These are phyloP conservation scores for Grammomys surdaster DNA, from an alignment of 2,113 vertebrate species.

Conservation along the genomic window DNA sequence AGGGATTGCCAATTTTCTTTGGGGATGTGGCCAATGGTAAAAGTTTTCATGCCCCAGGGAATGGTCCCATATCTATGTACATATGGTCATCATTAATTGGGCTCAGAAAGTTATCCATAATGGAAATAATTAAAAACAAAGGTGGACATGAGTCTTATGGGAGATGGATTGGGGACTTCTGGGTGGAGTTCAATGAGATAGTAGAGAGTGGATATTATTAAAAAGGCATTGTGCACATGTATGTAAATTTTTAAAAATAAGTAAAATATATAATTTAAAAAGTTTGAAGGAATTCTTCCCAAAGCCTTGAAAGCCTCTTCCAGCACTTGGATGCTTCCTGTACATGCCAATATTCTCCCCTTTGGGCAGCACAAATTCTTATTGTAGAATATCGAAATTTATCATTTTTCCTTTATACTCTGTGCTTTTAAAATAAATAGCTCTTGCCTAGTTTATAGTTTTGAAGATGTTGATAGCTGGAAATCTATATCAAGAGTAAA, in stretches of 20 bases:
- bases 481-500: constrained; percentile 57
- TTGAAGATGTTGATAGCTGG: constrained; percentile 52
- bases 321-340: background rate
- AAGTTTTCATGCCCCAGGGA: too few relatives aligned
- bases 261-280: background rate
- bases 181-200: background rate
- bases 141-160: too few relatives aligned
- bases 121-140: background rate
- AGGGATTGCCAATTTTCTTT: background rate
- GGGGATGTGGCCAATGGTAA: background rate
- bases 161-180: background rate
- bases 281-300: background rate
- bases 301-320: constrained; percentile 3
- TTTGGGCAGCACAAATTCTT: constrained; percentile 4
- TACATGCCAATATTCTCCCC: background rate
- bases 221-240: background rate
- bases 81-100: background rate
- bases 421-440: background rate
- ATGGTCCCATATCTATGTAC: background rate
- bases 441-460: background rate
- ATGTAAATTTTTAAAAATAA: background rate
- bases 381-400: background rate
- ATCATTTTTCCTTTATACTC: background rate
- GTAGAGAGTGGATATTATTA: background rate
- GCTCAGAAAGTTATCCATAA: background rate